Evolutionary conservation across 2,113 vertebrate species (phyloP).

Genomic region (Mungos mungo): DNA sequence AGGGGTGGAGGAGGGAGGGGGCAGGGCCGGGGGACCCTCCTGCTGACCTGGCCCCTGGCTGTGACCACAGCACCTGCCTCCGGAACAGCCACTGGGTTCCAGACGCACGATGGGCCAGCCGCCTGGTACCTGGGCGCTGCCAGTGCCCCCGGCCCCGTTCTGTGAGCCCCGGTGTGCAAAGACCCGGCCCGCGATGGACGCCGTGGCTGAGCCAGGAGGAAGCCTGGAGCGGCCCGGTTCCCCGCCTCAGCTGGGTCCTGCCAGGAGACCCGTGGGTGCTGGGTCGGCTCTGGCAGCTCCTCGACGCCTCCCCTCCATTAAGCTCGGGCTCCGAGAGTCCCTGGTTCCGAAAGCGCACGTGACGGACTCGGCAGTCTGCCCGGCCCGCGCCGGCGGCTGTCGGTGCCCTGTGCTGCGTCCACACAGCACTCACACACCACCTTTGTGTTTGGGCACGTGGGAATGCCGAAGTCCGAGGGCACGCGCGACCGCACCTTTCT

Average conservation of each 20-base stretch:
- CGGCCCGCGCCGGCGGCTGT: background rate
- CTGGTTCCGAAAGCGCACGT: background rate
- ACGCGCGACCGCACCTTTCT: background rate
- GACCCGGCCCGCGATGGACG: rapidly evolving
- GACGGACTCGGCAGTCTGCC: background rate
- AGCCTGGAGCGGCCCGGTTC: background rate
- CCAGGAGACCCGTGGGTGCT: background rate
- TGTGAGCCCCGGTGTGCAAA: background rate
- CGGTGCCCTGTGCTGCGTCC: background rate
- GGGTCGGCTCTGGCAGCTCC: background rate
- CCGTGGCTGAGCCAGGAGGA: rapidly evolving
- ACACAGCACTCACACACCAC: background rate
- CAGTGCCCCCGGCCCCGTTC: rapidly evolving
- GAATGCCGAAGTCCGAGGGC: background rate
- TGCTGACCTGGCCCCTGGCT: background rate
- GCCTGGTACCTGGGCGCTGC: background rate
- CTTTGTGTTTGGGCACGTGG: background rate
- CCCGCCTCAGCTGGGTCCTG: background rate
- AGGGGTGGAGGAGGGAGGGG: background rate
- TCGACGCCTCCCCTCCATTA: too few relatives aligned
- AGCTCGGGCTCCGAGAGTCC: background rate
- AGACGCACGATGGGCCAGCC: background rate
- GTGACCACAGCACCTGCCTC: background rate
- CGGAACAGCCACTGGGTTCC: background rate
- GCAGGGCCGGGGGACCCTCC: too few relatives aligned